phyloP scores from a whole-genome alignment of 2,888 invertebrate species.

The Amphimallon solstitiale region DNA sequence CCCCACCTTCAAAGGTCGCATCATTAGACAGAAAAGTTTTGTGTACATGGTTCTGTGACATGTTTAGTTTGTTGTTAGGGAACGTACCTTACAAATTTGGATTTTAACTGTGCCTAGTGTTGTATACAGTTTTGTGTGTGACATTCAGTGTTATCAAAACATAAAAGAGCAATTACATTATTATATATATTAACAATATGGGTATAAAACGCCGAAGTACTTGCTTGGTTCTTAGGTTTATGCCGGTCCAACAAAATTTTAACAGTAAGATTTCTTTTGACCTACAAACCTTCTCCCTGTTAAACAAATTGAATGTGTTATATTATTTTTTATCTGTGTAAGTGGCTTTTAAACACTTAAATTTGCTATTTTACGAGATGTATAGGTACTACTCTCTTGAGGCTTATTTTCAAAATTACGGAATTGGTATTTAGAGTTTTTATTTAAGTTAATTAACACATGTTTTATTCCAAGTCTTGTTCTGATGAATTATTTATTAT shows the following conservation, averaged over 20 bases:
- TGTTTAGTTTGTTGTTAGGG: conserved; percentile 12
- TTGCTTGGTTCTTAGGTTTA: conserved; percentile 71
- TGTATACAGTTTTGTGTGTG: neutral
- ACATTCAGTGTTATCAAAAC: too few relatives aligned
- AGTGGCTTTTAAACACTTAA: too few relatives aligned
- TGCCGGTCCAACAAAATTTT: conserved; percentile 63
- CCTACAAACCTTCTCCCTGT: neutral
- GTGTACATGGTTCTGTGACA: neutral
- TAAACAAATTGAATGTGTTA: neutral
- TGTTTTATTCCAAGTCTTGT: too few relatives aligned
- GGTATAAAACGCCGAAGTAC: conserved; percentile 74
- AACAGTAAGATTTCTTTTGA: conserved; percentile 43
- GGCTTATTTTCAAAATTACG: too few relatives aligned
- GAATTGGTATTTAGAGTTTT: too few relatives aligned
- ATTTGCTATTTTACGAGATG: too few relatives aligned
- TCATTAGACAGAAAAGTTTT: conserved; percentile 31
- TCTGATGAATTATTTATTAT: too few relatives aligned
- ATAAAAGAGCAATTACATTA: too few relatives aligned
- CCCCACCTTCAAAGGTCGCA: conserved; percentile 43
- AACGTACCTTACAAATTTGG: neutral
- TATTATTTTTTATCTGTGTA: too few relatives aligned
- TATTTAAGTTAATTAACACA: too few relatives aligned
- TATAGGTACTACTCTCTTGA: too few relatives aligned
- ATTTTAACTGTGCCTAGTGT: neutral
- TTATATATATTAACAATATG: conserved; percentile 62